These are phyloP conservation scores for Charina bottae DNA, from an alignment of 2,113 vertebrate genomes.

Conservation along the genomic window DNA sequence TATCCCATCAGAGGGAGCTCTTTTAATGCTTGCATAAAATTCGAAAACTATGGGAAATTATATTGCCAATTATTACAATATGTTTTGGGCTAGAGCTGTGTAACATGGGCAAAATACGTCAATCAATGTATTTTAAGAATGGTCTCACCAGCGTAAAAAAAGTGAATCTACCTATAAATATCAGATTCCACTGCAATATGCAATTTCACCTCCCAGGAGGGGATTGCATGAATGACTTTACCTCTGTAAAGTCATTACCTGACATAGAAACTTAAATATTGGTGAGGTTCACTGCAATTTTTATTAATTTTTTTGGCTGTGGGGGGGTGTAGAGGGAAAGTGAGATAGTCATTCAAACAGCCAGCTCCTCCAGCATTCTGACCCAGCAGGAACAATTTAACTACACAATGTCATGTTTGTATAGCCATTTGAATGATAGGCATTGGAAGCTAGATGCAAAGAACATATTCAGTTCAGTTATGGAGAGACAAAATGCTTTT, in stretches of 20 bases:
- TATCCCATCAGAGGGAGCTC: background rate
- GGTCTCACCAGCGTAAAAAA: background rate
- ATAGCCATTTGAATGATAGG: background rate
- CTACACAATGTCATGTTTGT: background rate
- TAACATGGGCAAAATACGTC: background rate
- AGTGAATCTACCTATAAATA: background rate
- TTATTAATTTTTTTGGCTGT: background rate
- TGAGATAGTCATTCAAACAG: background rate
- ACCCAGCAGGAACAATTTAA: background rate
- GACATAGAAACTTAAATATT: background rate
- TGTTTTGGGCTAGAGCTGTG: background rate
- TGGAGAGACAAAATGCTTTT: background rate
- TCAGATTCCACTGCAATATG: background rate
- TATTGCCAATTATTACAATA: background rate
- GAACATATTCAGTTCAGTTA: background rate
- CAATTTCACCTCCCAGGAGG: background rate
- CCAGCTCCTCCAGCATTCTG: background rate
- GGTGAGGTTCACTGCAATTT: background rate
- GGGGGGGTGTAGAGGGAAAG: background rate
- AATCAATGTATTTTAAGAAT: background rate
- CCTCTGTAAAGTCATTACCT: background rate
- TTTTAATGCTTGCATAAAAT: background rate
- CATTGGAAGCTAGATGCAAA: background rate
- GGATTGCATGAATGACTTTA: background rate
- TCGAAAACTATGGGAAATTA: background rate